These are phyloP conservation scores for Cryptotis parvus DNA, from an alignment of 2,113 vertebrate species.

Conservation along the genomic window DNA sequence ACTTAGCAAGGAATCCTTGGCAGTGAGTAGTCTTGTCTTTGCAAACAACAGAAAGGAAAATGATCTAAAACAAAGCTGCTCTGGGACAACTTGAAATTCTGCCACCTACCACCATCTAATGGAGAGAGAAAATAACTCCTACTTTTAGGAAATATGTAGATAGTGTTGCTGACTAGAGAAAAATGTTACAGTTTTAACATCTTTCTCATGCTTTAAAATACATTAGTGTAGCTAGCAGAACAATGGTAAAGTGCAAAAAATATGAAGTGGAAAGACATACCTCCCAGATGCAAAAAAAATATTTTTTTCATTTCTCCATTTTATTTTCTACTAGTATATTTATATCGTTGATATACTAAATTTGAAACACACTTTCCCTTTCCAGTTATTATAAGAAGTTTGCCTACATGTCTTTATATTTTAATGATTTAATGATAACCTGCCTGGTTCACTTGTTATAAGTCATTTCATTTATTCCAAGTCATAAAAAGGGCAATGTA, in stretches of 20 bases:
- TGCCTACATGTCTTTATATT: constrained; percentile 31
- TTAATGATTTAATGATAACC: constrained; percentile 39
- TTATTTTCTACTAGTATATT: constrained; percentile 17
- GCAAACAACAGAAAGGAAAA: neutral
- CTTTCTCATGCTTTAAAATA: constrained; percentile 11
- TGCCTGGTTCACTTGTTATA: neutral
- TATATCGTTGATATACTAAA: constrained; percentile 26
- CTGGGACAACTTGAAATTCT: constrained; percentile 11
- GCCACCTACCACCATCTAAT: neutral
- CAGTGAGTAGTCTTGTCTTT: neutral
- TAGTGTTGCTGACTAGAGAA: neutral
- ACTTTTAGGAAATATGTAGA: constrained; percentile 36
- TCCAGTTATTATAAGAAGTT: constrained; percentile 38
- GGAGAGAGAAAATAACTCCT: neutral
- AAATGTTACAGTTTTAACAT: neutral
- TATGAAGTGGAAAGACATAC: neutral
- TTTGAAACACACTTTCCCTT: neutral
- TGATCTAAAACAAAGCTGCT: neutral
- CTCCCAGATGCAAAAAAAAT: constrained; percentile 19
- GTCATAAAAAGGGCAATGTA: neutral
- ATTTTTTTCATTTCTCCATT: neutral
- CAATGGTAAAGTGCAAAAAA: constrained; percentile 39
- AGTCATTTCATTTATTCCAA: constrained; percentile 42
- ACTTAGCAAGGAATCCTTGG: neutral
- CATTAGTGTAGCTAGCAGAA: constrained; percentile 15